Conservation (phyloP, 2,113 vertebrate species). For the Microcebus griseorufus region DNA sequence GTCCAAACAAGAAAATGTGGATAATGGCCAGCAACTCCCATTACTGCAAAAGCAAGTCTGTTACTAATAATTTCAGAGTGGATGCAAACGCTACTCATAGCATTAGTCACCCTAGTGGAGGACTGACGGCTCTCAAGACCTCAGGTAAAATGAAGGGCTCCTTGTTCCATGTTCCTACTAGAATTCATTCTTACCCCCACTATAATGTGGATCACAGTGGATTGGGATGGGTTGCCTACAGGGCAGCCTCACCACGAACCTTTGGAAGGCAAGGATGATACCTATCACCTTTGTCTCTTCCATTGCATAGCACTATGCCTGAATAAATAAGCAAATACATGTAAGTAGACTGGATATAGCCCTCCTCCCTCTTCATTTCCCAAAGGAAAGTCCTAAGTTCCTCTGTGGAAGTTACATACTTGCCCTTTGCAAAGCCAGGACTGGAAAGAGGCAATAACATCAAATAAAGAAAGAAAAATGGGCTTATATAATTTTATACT, state of each 20-base stretch:
- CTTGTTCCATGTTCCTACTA: not conserved
- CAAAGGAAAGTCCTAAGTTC: not conserved
- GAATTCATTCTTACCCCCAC: not conserved
- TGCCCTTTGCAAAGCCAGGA: not conserved
- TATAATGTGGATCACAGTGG: not conserved
- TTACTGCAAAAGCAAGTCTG: slow-evolving; percentile 40
- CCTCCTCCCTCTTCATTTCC: not conserved
- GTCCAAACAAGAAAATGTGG: slow-evolving; percentile 55
- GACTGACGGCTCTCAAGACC: not conserved
- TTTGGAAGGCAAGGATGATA: not conserved
- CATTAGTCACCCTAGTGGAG: slow-evolving; percentile 34
- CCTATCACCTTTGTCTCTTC: not conserved
- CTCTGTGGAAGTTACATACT: not conserved
- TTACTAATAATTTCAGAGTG: slow-evolving; percentile 57
- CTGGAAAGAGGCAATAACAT: not conserved
- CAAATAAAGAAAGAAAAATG: not conserved
- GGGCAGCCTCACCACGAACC: not conserved
- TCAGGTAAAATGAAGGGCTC: not conserved
- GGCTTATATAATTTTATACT: not conserved
- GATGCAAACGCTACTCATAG: slow-evolving; percentile 42
- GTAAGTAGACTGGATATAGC: not conserved
- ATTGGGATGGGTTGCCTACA: not conserved
- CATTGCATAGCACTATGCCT: not conserved
- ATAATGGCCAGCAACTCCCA: slow-evolving; percentile 29
- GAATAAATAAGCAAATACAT: slow-evolving; percentile 9